Evolutionary conservation across 2,113 vertebrate genomes (phyloP), one percentile per base, ranked within the genome.

Genomic region (Lethenteron camtschaticum): DNA sequence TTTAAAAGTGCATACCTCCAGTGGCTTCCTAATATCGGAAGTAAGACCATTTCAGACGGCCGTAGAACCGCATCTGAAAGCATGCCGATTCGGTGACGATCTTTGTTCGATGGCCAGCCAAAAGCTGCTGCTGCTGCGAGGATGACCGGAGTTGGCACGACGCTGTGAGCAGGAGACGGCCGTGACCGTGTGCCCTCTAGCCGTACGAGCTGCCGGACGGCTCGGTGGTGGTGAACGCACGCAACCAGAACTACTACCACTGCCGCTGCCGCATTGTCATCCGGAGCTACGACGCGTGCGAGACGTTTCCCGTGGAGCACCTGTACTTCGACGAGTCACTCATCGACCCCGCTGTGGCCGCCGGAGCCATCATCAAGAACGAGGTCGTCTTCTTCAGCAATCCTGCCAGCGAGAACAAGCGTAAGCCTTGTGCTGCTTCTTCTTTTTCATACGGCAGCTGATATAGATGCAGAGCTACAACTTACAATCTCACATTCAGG

Each of bases 181-280:
- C 41, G 41, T 41, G 41, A 41, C 41, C 6, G 41, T 41, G 41
- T 66, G 63, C 10, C 70, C 71, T 20, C 41, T 74, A 94, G 89
- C 88, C 86, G 1, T 76, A 87, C 1, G 89, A 91, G 74, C 76
- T 91, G 75, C 71, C 70, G 0, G 86, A 94, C 0, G 89, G 89
- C 72, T 86, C 81, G 1, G 85, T 94, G 3, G 68, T 86, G 68
- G 80, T 94, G 73, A 90, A 89, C 1, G 81, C 85, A 14, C 78
- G 89, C 58, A 94, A 94, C 77, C 84, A 94, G 75, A 85, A 88
- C 78, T 83, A 79, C 76, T 91, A 89, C 75, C 89, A 90, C 79
- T 91, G 89, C 73, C 77, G 4, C 68, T 94, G 89, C 75, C 86
- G 89, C 1, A 75, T 91, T 1, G 78, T 90, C 73, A 75, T 85